phyloP scores from a whole-genome alignment of 2,888 invertebrate species.

The Osedax fenrisi region DNA sequence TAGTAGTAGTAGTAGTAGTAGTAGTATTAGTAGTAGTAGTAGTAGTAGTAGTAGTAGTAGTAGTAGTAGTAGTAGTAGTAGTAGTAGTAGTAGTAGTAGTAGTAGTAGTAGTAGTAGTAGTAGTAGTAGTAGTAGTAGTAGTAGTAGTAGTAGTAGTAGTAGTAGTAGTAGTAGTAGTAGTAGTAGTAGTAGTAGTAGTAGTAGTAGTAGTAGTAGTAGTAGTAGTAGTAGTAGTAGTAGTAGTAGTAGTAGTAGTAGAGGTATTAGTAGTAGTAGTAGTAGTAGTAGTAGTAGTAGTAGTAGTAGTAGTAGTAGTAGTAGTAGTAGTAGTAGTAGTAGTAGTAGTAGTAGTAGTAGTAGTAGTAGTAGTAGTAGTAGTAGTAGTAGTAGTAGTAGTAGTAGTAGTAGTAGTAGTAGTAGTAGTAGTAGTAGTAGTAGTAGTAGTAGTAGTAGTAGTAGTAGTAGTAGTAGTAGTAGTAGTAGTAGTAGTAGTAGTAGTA shows the following conservation, averaged over 20 bases:
- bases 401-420: neutral
- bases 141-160: conserved; percentile 29
- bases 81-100: conserved; percentile 20
- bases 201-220: conserved; percentile 27
- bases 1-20: conserved; percentile 22
- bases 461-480: conserved; percentile 2
- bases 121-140: conserved; percentile 12
- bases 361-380: too few species aligned
- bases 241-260: neutral
- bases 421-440: conserved; percentile 2
- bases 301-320: conserved; percentile 2
- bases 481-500: conserved; percentile 2
- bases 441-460: neutral
- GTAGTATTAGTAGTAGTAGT: too few species aligned
- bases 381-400: neutral
- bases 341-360: neutral
- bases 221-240: conserved; percentile 13
- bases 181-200: conserved; percentile 31
- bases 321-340: conserved; percentile 2
- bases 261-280: too few species aligned
- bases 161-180: conserved; percentile 31
- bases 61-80: conserved; percentile 26
- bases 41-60: conserved; percentile 5
- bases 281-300: conserved; percentile 2
- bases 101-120: conserved; percentile 20